Evolutionary conservation across 2,888 invertebrate species (phyloP), one percentile per base, ranked within the genome.

Genomic region (Hyalella azteca): DNA sequence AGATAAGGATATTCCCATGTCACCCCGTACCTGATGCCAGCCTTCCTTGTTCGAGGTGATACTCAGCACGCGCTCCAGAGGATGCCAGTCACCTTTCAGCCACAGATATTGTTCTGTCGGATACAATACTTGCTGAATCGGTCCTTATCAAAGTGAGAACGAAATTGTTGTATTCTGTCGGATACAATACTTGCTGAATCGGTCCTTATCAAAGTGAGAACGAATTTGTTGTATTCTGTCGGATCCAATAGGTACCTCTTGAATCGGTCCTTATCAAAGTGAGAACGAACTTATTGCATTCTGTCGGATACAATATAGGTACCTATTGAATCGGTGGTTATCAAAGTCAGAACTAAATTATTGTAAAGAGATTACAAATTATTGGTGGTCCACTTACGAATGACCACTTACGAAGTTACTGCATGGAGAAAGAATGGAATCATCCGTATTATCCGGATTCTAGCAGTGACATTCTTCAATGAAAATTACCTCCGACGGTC

Each of bases 41-140:
- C 83, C 83, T 36, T 41, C 49, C 49, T 82, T 84, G n/a, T 73
- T 48, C 7, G 60, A 66, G 7, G 78, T 76, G 26, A 82, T 81
- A 59, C 54, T 81, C 29, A 84, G 59, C 1, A 83, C 78, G 60
- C 79, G 80, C 39, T 84, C 83, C 50, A 84, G 32, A n/a, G 81
- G 81, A 79, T 82, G 79, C 81, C 83, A 84, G 26, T 82, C 81
- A 3, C 81, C 81, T 48, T 81, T 80, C 39, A 83, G 66, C 83
- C 83, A 83, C 29, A 83, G 77, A 59, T 79, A 83, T 60, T 83
- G 81, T 32, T 83, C 83, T 83, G 80, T n/a, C 29, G 39, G n/a
- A 26, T 26, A 77, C 5, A 39, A 73, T 40, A 40, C 0, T 19
- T 75, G 7, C 40, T 7, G 26, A 3, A 4, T 3, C 15, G 22